Base-by-base conservation (phyloP, 2,113 vertebrate species). In the Pelusios castaneus region DNA sequence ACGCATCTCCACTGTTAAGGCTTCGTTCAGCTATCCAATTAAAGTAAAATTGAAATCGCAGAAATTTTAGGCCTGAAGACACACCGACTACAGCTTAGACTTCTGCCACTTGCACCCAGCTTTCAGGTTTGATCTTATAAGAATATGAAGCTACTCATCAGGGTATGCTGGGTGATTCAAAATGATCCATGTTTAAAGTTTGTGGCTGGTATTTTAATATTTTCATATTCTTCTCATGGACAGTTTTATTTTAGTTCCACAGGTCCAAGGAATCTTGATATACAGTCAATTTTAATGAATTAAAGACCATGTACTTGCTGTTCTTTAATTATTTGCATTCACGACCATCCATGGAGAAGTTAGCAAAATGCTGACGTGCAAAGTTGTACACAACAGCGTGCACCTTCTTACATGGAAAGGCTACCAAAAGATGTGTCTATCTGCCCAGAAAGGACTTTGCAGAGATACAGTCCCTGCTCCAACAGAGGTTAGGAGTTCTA, bases 371-470 rank as follows among this genome's bases (percentile, higher is more conserved):
- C 45, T 24, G 47, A 27, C 13, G 8, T n/a, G 16, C n/a, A 1
- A 4, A 0, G 4, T 25, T 25, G 54, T 1, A 27, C 27, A 63
- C 0, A 0, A 38, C 22, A 25, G 58, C 2, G 25, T 0, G 0
- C 7, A 17, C 29, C 29, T 31, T 60, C 13, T 5, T 31, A 60
- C 27, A 60, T 10, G 29, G 27, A 60, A 60, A 31, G 41, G 34
- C 41, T 43, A 11, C n/a, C 56, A 47, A 24, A 63, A 85, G 60
- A 10, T 0, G 0, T 0, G 1, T 45, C 29, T 0, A 2, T 45
- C 29, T 0, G 0, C 27, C 3, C 5, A 31, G 6, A 1, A 0
- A 45, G 34, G 43, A 13, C 75, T 45, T 45, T 0, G 5, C 83
- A 56, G 27, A 5, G 27, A 60, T 0, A 2, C 58, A 11, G 60